A percentile compares a stretch with the other conserved stretches of the same genome.
These are phyloP conservation scores for Eupithecia subfuscata DNA, from an alignment of 2,888 invertebrate species.

Conservation along the genomic window DNA sequence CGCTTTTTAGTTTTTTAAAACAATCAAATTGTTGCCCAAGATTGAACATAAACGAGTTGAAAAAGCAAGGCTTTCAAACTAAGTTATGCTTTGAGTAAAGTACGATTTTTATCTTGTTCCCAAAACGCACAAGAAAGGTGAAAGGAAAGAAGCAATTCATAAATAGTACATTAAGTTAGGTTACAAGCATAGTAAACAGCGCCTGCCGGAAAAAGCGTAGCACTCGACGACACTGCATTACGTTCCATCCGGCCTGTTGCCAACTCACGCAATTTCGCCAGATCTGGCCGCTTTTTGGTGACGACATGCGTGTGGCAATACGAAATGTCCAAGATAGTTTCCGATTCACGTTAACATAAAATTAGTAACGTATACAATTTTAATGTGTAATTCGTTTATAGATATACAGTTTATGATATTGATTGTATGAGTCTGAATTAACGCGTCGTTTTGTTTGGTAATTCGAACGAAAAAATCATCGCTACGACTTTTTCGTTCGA, in stretches of 20 bases:
- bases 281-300: neutral
- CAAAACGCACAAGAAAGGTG: neutral
- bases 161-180: neutral
- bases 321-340: neutral
- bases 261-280: neutral
- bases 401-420: too few species aligned
- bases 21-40: too few species aligned
- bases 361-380: neutral
- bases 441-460: too few species aligned
- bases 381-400: neutral
- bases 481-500: too few species aligned
- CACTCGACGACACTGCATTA: slow-evolving; percentile 1
- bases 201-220: neutral
- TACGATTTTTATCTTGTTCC: neutral
- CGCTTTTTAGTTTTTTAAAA: too few species aligned
- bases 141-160: neutral
- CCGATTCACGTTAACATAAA: neutral
- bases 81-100: neutral
- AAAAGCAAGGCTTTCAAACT: too few species aligned
- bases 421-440: too few species aligned
- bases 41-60: too few species aligned
- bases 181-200: neutral
- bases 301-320: neutral
- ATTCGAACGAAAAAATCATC: too few species aligned
- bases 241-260: neutral